Conservation (phyloP, 1,140 invertebrate species). For the Littorina saxatilis region DNA sequence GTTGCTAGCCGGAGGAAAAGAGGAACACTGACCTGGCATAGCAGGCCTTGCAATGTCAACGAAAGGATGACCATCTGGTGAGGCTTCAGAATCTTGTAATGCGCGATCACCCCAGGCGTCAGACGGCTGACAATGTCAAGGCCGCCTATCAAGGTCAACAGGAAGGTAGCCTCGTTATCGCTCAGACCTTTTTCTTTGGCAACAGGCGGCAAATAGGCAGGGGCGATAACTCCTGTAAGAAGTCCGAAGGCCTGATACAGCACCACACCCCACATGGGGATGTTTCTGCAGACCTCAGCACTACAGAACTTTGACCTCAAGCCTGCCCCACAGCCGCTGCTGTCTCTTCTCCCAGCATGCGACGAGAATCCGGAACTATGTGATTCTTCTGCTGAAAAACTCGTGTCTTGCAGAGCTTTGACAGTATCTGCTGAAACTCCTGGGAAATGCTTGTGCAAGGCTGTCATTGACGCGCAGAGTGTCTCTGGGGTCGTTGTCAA, state of each 20-base stretch:
- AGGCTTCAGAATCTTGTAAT: conserved; percentile 26
- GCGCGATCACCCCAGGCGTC: neutral
- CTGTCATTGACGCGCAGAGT: neutral
- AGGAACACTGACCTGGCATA: conserved; percentile 19
- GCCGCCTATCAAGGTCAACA: neutral
- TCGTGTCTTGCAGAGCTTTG: neutral
- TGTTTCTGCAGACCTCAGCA: too few relatives aligned
- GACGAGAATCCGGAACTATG: neutral
- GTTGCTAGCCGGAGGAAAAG: too few relatives aligned
- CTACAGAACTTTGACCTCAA: neutral
- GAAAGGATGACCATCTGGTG: neutral
- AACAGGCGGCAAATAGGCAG: neutral
- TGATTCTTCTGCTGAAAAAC: neutral
- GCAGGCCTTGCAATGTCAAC: neutral
- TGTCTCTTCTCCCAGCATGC: too few relatives aligned
- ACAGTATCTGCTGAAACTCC: too few relatives aligned
- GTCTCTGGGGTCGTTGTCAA: neutral
- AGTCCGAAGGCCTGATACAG: neutral
- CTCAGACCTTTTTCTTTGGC: conserved; percentile 10
- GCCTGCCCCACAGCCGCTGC: neutral
- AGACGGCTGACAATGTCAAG: conserved; percentile 5
- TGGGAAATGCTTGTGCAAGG: too few relatives aligned
- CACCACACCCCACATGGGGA: conserved; percentile 1
- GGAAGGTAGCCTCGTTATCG: conserved; percentile 16
- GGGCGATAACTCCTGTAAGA: neutral